Evolutionary conservation across 2,888 invertebrate species (phyloP).

Genomic region (Laothoe populi): DNA sequence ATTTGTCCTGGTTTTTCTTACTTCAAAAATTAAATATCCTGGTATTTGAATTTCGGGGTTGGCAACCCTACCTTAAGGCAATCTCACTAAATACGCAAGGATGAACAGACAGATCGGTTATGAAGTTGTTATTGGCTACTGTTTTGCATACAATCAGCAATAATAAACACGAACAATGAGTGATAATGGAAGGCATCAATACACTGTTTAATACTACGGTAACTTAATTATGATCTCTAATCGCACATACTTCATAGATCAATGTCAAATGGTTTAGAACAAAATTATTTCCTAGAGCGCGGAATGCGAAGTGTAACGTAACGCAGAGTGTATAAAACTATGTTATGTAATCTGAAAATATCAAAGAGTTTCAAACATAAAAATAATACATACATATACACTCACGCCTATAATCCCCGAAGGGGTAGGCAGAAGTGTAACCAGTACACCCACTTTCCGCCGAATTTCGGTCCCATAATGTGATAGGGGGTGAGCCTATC

Average conservation of each 20-base stretch:
- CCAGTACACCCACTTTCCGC: no score
- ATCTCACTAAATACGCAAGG: slow-evolving; percentile 1
- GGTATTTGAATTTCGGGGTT: no score
- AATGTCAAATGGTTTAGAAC: slow-evolving; percentile 4
- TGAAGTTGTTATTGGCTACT: slow-evolving; percentile 2
- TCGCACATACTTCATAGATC: slow-evolving; percentile 28
- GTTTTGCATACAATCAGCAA: slow-evolving; percentile 26
- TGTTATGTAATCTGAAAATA: no score
- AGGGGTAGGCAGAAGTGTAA: no score
- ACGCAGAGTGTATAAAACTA: no score
- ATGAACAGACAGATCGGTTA: slow-evolving; percentile 1
- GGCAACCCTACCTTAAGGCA: neutral
- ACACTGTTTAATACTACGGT: neutral
- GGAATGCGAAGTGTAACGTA: neutral
- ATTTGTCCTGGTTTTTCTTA: no score
- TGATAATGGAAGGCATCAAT: slow-evolving; percentile 39
- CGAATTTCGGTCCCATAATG: no score
- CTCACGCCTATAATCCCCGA: no score
- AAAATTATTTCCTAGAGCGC: neutral
- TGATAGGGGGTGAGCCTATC: no score
- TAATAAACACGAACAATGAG: slow-evolving; percentile 37
- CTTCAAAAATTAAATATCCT: no score
- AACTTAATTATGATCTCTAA: slow-evolving; percentile 10
- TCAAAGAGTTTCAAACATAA: no score
- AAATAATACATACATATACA: no score